These are phyloP conservation scores for Byasa hedistus DNA, from an alignment of 2,888 invertebrate species.

Conservation along the genomic window DNA sequence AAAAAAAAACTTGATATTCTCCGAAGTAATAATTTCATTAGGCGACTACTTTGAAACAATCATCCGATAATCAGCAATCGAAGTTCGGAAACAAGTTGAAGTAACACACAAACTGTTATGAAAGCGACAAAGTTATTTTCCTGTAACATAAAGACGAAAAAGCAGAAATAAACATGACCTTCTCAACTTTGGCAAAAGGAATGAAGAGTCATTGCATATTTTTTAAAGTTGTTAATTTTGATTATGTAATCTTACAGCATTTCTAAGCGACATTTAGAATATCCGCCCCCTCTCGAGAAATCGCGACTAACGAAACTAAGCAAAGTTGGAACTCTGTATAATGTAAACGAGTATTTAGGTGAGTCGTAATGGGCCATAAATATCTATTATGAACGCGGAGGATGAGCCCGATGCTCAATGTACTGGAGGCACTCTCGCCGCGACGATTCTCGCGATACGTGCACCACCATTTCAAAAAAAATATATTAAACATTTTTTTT, in stretches of 20 bases:
- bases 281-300: constrained; percentile 3
- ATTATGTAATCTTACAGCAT: background rate
- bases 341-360: constrained; percentile 34
- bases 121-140: background rate
- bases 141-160: too few species aligned
- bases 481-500: background rate
- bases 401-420: constrained; percentile 31
- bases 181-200: too few species aligned
- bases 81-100: constrained; percentile 12
- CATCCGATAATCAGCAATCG: constrained; percentile 18
- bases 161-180: too few species aligned
- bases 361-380: constrained; percentile 45
- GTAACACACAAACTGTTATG: constrained; percentile 7
- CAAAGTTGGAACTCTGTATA: constrained; percentile 24
- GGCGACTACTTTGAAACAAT: constrained; percentile 7
- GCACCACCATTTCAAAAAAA: background rate
- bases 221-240: background rate
- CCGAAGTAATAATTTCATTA: constrained; percentile 11
- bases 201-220: too few species aligned
- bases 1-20: background rate
- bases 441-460: constrained; percentile 5
- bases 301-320: constrained; percentile 19
- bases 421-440: constrained; percentile 10
- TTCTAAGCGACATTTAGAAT: background rate
- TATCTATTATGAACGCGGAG: constrained; percentile 44